Base-by-base conservation (phyloP, 2,888 invertebrate genomes). In the Drosophila multiciliata region DNA sequence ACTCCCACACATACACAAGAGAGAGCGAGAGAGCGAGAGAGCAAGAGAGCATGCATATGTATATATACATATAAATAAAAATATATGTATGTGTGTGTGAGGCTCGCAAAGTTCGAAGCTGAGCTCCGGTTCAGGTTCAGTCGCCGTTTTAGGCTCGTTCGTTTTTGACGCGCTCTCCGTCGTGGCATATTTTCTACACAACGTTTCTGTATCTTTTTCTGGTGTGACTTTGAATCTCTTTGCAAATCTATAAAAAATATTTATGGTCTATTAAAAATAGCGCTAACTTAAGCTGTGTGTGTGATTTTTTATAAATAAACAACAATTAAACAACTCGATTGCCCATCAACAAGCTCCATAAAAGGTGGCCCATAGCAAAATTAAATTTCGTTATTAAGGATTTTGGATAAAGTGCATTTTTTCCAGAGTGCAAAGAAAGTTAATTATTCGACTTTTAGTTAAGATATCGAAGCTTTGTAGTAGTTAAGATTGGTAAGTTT, bases 1-100 rank as follows among this genome's bases (percentile, higher is more conserved):
- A 87, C 89, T 79, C 87, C 87, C 84, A 89, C 84, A 77, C 80
- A 74, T 33, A 72, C 70, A 73, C 53, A 45, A 42, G 33, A 48
- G 33, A 36, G 58, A 42, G 33, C n/a, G 62, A 55, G 62, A n/a
- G n/a, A n/a, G n/a, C n/a, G 23, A 23, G 23, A 48, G 61, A 42
- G 12, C 32, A 48, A 57, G 52, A 52, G 49, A 52, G 49, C 23
- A 5, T 42, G 60, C 20, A n/a, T 17, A 38, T 20, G 12, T 54
- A 58, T 32, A 11, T n/a, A 11, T 20, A 12, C 3, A 12, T 42
- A 20, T 12, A 12, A 20, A 42, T 12, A 12, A 1, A 7, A 7
- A 6, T 3, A 9, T 26, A 38, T 59, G 33, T 32, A n/a, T 45
- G 66, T 76, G 15, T 61, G 45, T 57, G 35, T 50, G 40, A 15